Conservation (phyloP, 2,888 invertebrate genomes). For the Drosophila seclusa region DNA sequence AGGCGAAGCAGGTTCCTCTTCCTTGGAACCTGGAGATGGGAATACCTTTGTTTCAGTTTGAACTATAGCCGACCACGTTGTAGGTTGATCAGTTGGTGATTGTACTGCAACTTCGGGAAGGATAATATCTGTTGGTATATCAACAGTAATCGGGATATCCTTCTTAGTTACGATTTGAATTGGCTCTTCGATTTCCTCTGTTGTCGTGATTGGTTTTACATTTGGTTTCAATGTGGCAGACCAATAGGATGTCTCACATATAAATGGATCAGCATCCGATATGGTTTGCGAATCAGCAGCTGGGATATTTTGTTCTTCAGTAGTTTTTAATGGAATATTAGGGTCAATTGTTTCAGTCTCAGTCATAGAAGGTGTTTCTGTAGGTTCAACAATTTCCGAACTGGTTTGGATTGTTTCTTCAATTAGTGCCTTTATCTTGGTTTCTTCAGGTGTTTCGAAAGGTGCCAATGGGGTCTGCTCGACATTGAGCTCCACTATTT, state of each 20-base stretch:
- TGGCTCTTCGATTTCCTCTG: slow-evolving; percentile 31
- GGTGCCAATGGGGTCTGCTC: slow-evolving; percentile 32
- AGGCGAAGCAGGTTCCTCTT: slow-evolving; percentile 27
- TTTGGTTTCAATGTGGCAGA: slow-evolving; percentile 75
- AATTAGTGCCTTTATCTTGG: background rate
- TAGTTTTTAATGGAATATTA: slow-evolving; percentile 6
- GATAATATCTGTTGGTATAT: slow-evolving; percentile 38
- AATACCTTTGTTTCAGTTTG: slow-evolving; percentile 77
- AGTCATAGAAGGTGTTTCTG: background rate
- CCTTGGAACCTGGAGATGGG: slow-evolving; percentile 36
- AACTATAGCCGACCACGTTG: slow-evolving; percentile 82
- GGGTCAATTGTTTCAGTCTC: slow-evolving; percentile 4
- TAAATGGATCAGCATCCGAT: slow-evolving; percentile 53
- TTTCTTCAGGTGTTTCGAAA: slow-evolving; percentile 6
- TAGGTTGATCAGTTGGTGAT: slow-evolving; percentile 79
- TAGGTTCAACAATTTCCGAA: background rate
- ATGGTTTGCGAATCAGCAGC: slow-evolving; percentile 10
- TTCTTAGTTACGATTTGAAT: slow-evolving; percentile 9
- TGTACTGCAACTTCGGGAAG: slow-evolving; percentile 67
- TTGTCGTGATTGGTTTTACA: slow-evolving; percentile 33
- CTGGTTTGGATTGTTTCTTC: background rate
- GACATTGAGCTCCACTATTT: background rate
- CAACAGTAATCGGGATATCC: slow-evolving; percentile 39
- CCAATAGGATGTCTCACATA: slow-evolving; percentile 80
- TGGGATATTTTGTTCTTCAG: background rate